Percentiles rank a stretch among this genome's conserved stretches.
phyloP scores from a whole-genome alignment of 2,888 invertebrate species.

The Nymphalis urticae region DNA sequence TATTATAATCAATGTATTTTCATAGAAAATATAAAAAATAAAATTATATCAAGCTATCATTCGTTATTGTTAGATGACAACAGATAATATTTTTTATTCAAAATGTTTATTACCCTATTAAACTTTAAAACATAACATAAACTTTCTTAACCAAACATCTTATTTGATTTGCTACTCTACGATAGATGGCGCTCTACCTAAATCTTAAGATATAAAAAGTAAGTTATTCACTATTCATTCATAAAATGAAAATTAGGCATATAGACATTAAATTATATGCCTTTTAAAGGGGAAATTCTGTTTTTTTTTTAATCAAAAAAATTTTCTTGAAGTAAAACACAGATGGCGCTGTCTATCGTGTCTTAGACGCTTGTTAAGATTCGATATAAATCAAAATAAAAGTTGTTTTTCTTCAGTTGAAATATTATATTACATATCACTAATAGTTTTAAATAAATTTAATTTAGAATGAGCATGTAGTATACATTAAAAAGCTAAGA shows the following conservation, averaged over 20 bases:
- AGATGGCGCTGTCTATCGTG: conserved; percentile 41
- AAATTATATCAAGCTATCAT: too few species aligned
- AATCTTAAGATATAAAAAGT: conserved; percentile 3
- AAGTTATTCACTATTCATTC: not conserved
- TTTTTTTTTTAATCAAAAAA: not conserved
- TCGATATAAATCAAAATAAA: not conserved
- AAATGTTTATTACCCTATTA: too few species aligned
- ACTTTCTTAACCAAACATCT: not conserved
- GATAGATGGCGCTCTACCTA: conserved; percentile 54
- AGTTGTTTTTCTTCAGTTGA: not conserved
- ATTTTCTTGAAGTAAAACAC: conserved; percentile 10
- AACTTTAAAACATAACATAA: not conserved
- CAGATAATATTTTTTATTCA: too few species aligned
- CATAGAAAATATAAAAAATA: too few species aligned
- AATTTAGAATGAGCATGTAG: too few species aligned
- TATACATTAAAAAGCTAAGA: too few species aligned
- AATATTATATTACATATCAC: too few species aligned
- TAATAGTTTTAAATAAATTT: too few species aligned
- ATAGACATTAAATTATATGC: too few species aligned
- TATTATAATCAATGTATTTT: too few species aligned
- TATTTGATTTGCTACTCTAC: conserved; percentile 28
- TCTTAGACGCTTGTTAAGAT: not conserved
- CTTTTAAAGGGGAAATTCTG: not conserved
- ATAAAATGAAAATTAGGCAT: too few species aligned
- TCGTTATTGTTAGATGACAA: too few species aligned